Evolutionary conservation across 2,113 vertebrate species (phyloP).

Genomic region (Lathamus discolor): DNA sequence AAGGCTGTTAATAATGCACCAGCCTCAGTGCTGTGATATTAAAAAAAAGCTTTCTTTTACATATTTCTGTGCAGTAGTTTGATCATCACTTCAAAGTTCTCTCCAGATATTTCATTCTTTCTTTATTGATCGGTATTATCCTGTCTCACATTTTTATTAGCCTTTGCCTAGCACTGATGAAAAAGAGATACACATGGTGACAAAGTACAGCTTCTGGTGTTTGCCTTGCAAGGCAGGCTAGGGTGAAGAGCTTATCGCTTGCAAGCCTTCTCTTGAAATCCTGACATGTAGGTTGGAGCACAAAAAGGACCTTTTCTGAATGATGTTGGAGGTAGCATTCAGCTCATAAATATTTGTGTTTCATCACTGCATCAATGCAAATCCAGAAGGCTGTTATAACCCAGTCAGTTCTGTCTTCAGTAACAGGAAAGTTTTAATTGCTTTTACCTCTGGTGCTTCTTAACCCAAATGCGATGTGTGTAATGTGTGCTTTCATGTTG

Average conservation of each 20-base stretch:
- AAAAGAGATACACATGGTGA: accelerated
- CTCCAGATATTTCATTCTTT: neutral
- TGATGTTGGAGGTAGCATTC: neutral
- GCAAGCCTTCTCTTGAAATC: neutral
- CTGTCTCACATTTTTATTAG: neutral
- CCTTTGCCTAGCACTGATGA: neutral
- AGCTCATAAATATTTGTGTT: slow-evolving; percentile 71
- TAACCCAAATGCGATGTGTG: slow-evolving; percentile 56
- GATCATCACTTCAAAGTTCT: neutral
- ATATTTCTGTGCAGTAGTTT: neutral
- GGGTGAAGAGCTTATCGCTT: neutral
- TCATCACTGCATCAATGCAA: slow-evolving; percentile 46
- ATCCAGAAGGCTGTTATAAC: slow-evolving; percentile 41
- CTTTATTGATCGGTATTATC: neutral
- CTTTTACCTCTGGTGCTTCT: slow-evolving; percentile 63
- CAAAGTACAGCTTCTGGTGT: neutral
- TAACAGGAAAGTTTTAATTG: slow-evolving; percentile 69
- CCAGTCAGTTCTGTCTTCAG: slow-evolving; percentile 48
- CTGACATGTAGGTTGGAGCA: neutral
- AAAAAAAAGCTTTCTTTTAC: neutral
- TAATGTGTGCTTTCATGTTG: slow-evolving; percentile 45
- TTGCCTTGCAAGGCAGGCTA: neutral
- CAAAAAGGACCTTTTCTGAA: slow-evolving; percentile 14
- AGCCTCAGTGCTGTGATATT: neutral
- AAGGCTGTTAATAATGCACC: neutral